A percentile compares a stretch with the other conserved stretches of the same genome.
These are phyloP conservation scores for Polyploca ridens DNA, from an alignment of 2,888 invertebrate genomes.

Conservation along the genomic window DNA sequence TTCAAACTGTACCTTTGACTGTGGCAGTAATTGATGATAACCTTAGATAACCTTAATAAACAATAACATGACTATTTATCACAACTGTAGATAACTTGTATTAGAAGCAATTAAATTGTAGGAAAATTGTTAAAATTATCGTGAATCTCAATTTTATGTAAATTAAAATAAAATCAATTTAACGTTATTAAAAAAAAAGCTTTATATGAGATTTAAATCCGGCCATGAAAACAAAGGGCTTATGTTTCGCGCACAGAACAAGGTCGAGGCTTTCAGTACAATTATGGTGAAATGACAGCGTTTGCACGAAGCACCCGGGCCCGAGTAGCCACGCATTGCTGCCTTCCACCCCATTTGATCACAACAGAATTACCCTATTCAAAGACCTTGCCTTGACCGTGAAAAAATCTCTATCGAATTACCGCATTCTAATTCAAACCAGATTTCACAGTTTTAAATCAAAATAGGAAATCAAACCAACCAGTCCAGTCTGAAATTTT, in stretches of 20 bases:
- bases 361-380: constrained; percentile 1
- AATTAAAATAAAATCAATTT: too few relatives aligned
- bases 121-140: too few relatives aligned
- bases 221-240: constrained; percentile 57
- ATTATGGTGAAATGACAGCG: constrained; percentile 63
- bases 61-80: background rate
- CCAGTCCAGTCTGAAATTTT: constrained; percentile 23
- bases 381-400: constrained; percentile 76
- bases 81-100: background rate
- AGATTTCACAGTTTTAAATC: background rate
- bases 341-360: too few relatives aligned
- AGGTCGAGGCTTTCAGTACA: constrained; percentile 64
- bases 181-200: background rate
- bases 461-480: constrained; percentile 21
- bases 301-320: background rate
- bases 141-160: too few relatives aligned
- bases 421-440: constrained; percentile 22
- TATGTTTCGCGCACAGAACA: constrained; percentile 47
- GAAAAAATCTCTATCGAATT: constrained; percentile 46
- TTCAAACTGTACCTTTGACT: background rate
- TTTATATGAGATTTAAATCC: constrained; percentile 23
- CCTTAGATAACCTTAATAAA: constrained; percentile 11
- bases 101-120: background rate
- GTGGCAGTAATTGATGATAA: constrained; percentile 10
- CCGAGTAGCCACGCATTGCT: too few relatives aligned